A percentile compares a stretch with the other conserved stretches of the same genome.
Conservation (phyloP, 1,140 invertebrate genomes). For the Drosophila pseudoananassae region DNA sequence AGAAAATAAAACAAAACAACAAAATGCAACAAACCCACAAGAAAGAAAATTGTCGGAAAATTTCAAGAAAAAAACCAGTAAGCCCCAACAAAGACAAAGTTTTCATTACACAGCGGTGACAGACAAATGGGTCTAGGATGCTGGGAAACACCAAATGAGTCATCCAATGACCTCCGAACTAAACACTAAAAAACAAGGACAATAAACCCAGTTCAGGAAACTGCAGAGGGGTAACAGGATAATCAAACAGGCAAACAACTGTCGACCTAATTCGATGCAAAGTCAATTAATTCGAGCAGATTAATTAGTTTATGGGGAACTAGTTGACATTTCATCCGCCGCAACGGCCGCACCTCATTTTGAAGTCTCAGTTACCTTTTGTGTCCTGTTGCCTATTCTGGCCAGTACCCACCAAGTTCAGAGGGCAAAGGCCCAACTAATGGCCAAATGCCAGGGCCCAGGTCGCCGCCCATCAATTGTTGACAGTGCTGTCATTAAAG, state of each 20-base stretch:
- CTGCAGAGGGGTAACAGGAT: neutral
- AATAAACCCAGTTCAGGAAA: slow-evolving; percentile 29
- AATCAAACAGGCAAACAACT: slow-evolving; percentile 55
- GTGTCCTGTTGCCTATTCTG: slow-evolving; percentile 9
- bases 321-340: slow-evolving; percentile 63
- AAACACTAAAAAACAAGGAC: slow-evolving; percentile 22
- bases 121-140: slow-evolving; percentile 62
- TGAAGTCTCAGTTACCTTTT: slow-evolving; percentile 46
- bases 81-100: slow-evolving; percentile 72
- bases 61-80: slow-evolving; percentile 21
- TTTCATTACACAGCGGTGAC: slow-evolving; percentile 67
- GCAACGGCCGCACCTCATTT: slow-evolving; percentile 56
- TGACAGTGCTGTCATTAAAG: slow-evolving; percentile 71
- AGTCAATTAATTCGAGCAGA: slow-evolving; percentile 77
- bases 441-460: slow-evolving; percentile 23
- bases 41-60: slow-evolving; percentile 6
- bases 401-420: slow-evolving; percentile 53
- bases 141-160: slow-evolving; percentile 38
- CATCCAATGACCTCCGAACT: neutral
- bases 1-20: slow-evolving; percentile 42
- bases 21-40: slow-evolving; percentile 10
- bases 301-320: slow-evolving; percentile 76
- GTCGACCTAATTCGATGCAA: slow-evolving; percentile 74
- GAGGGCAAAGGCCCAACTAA: slow-evolving; percentile 52
- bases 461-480: slow-evolving; percentile 51